Conservation (phyloP, 1,140 invertebrate genomes). For the Drosophila eugracilis region DNA sequence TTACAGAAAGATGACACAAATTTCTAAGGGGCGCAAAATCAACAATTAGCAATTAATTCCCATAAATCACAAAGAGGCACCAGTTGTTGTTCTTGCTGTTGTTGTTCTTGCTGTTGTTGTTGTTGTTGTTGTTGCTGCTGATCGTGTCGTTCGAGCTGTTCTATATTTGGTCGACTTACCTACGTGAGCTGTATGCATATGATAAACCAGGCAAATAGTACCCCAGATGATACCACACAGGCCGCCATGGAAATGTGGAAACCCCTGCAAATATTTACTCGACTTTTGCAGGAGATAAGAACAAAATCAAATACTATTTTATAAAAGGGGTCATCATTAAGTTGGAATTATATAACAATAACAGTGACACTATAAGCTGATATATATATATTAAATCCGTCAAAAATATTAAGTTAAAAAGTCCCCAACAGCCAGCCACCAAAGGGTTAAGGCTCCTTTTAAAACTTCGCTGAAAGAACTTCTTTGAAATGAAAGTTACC, state of each 20-base stretch:
- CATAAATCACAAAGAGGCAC: conserved; percentile 58
- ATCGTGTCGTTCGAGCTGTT: conserved; percentile 29
- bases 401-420: too few species aligned
- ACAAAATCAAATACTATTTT: too few species aligned
- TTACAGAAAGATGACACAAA: conserved; percentile 58
- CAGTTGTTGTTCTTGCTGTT: conserved; percentile 33
- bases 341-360: too few species aligned
- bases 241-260: conserved; percentile 24
- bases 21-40: conserved; percentile 44
- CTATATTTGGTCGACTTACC: conserved; percentile 44
- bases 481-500: conserved; percentile 50
- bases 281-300: neutral
- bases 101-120: conserved; percentile 20
- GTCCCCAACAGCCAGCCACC: too few species aligned
- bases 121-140: conserved; percentile 36
- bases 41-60: conserved; percentile 60
- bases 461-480: conserved; percentile 23
- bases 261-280: conserved; percentile 33
- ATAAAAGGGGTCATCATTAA: too few species aligned
- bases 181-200: conserved; percentile 51
- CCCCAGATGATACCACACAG: neutral
- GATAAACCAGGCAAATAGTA: conserved; percentile 45
- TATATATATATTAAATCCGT: neutral
- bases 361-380: too few species aligned
- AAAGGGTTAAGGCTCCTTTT: conserved; percentile 15